phyloP scores from a whole-genome alignment of 2,888 invertebrate genomes.

The Oeneis ivallda region DNA sequence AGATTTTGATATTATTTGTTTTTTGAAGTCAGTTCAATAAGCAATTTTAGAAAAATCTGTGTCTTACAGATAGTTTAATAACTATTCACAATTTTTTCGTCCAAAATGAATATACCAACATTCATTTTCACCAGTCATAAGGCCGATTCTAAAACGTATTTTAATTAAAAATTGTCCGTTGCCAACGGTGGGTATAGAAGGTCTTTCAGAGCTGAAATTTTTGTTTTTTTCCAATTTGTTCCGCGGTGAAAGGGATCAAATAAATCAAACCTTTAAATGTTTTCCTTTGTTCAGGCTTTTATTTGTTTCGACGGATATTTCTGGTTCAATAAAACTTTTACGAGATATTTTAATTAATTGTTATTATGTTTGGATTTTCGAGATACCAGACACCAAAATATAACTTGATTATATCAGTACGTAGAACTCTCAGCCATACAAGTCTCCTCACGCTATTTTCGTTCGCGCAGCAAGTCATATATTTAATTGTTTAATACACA shows the following conservation, averaged over 20 bases:
- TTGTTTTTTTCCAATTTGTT: constrained; percentile 34
- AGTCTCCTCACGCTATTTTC: too few relatives aligned
- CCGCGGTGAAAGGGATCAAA: constrained; percentile 38
- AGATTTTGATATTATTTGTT: too few relatives aligned
- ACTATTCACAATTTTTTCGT: too few relatives aligned
- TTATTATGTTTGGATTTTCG: constrained; percentile 9
- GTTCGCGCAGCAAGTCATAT: too few relatives aligned
- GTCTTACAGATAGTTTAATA: too few relatives aligned
- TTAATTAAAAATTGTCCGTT: constrained; percentile 21
- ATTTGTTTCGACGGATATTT: constrained; percentile 24
- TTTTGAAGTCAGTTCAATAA: too few relatives aligned
- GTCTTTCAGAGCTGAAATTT: constrained; percentile 18
- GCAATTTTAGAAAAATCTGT: too few relatives aligned
- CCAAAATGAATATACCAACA: too few relatives aligned
- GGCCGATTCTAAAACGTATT: constrained; percentile 9
- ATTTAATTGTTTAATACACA: too few relatives aligned
- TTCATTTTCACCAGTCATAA: too few relatives aligned
- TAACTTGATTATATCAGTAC: neutral
- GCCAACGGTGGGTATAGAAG: constrained; percentile 2
- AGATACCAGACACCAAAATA: neutral
- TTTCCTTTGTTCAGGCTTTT: constrained; percentile 28
- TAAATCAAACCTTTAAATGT: constrained; percentile 57
- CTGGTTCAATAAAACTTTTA: constrained; percentile 16
- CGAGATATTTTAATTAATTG: constrained; percentile 21
- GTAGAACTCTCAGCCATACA: too few relatives aligned